Evolutionary conservation across 2,113 vertebrate species (phyloP).

Genomic region (Synchiropus splendidus): DNA sequence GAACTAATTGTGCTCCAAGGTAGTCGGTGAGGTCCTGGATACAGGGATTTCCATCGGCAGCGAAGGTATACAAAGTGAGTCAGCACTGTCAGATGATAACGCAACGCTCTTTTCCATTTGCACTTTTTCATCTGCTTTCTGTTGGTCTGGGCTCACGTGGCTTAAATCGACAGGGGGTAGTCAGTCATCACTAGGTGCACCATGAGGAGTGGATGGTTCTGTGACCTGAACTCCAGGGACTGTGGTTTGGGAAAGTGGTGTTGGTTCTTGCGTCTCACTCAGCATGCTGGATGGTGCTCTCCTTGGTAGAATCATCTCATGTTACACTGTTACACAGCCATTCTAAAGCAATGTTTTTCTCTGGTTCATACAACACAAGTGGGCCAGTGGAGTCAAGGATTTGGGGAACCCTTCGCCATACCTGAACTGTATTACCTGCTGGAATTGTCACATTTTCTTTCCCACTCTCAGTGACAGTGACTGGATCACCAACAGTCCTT

Average conservation of each 20-base stretch:
- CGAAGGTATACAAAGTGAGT: not conserved
- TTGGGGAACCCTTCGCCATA: not conserved
- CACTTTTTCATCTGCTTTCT: not conserved
- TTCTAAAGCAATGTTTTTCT: not conserved
- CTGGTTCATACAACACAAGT: constrained; percentile 5
- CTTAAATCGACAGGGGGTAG: constrained; percentile 4
- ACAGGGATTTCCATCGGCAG: not conserved
- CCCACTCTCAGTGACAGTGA: constrained; percentile 3
- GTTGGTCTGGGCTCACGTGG: constrained; percentile 9
- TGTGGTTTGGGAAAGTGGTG: no score
- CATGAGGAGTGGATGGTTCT: no score
- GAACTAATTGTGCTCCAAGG: not conserved
- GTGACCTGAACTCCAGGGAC: no score
- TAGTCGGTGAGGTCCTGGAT: not conserved
- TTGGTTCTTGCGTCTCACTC: no score
- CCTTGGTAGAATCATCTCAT: constrained; percentile 1
- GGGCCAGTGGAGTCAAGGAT: not conserved
- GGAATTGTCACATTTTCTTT: not conserved
- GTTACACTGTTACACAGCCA: constrained; percentile 1
- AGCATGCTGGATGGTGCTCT: constrained; percentile 4
- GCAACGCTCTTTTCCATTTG: constrained; percentile 3
- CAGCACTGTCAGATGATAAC: not conserved
- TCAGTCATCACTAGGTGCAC: not conserved
- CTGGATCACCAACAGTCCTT: no score
- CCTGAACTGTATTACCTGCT: not conserved